Evolutionary conservation across 2,113 vertebrate species (phyloP), one percentile per base, ranked within the genome.

Genomic region (Alosa alosa): DNA sequence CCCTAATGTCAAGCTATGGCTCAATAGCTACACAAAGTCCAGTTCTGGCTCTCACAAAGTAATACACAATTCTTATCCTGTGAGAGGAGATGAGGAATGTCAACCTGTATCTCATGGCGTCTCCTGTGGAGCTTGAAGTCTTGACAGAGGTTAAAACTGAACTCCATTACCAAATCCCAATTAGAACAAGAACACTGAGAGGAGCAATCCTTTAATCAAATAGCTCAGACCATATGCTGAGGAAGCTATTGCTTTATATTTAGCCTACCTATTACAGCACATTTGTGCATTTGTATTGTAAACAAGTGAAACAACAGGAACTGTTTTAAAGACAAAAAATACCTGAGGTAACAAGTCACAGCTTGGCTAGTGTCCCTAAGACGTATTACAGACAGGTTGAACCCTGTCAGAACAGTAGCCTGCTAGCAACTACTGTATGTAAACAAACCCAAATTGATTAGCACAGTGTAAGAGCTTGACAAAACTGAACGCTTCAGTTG

Each of bases 221-320:
- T 78, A 17, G 72, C 72, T 78, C 72, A 78, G 72, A 36, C 72
- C 36, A 39, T 78, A 39, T 39, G 72, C 31, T 78, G 17, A 78
- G 72, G 13, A 68, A 31, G 64, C 7, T 78, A 36, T 78, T 78
- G 72, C 31, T 78, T 78, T 78, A 78, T 78, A 78, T 78, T 41
- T 78, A 39, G 72, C 13, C 72, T 78, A 17, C 7, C 64, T 68
- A 68, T 68, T 68, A 11, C 8, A 68, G 64, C 64, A 25, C 41
- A 44, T 44, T 44, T 11, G 64, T 31, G 8, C n/a, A 9, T 68
- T 25, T 6, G 1, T 68, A 31, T 31, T 31, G 64, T 31, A 68
- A 68, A 68, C n/a, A 31, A 31, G 22, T 25, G 64, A 25, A 11
- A 68, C 18, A 68, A 9, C 4, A 31, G 25, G 9, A 72, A 75